Evolutionary conservation across 2,113 vertebrate species (phyloP).

Genomic region (Cottus gobio): DNA sequence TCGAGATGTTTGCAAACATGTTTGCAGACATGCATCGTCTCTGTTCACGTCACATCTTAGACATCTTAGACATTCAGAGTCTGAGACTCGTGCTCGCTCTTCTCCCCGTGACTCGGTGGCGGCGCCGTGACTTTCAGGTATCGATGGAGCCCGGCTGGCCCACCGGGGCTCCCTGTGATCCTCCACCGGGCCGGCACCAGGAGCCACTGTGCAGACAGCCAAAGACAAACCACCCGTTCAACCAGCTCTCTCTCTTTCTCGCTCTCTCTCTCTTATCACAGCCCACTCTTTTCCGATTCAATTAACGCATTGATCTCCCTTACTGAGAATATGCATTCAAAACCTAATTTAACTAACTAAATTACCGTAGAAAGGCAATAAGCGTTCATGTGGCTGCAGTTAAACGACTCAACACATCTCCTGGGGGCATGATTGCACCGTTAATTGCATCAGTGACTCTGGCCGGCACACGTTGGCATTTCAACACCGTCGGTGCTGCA

Average conservation of each 20-base stretch:
- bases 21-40: neutral
- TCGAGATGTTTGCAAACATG: too few relatives aligned
- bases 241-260: neutral
- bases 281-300: constrained; percentile 25
- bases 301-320: constrained; percentile 33
- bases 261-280: constrained; percentile 13
- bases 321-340: constrained; percentile 19
- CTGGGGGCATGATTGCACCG: constrained; percentile 3
- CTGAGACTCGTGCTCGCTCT: neutral
- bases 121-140: constrained; percentile 10
- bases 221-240: constrained; percentile 59
- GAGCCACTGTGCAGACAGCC: constrained; percentile 52
- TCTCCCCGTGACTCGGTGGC: neutral
- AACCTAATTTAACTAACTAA: constrained; percentile 32
- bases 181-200: constrained; percentile 19
- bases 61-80: neutral
- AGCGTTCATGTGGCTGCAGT: neutral
- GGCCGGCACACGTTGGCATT: constrained; percentile 22
- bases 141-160: constrained; percentile 15
- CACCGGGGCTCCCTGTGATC: constrained; percentile 16
- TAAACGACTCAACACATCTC: constrained; percentile 10
- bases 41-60: neutral
- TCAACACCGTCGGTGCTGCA: neutral
- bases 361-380: constrained; percentile 17
- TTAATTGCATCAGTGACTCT: constrained; percentile 26